A percentile compares a stretch with the other conserved stretches of the same genome.
Conservation (phyloP, 2,113 vertebrate species). For the Strix uralensis region DNA sequence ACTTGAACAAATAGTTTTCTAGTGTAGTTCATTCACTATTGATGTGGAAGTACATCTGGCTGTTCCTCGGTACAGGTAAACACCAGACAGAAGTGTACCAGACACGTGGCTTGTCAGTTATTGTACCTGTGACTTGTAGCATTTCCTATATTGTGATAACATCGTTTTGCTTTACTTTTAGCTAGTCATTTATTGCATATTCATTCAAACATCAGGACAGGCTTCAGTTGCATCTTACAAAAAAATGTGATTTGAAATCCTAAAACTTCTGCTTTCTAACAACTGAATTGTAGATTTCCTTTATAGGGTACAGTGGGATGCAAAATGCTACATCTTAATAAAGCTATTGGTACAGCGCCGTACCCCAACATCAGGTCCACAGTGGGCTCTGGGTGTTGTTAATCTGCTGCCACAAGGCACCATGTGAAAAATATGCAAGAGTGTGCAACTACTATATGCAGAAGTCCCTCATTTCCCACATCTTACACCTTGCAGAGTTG, state of each 20-base stretch:
- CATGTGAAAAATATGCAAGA: accelerated
- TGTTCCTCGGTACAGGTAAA: neutral
- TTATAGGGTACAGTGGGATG: neutral
- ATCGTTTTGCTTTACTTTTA: neutral
- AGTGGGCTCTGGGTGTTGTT: neutral
- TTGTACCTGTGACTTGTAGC: neutral
- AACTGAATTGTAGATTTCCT: neutral
- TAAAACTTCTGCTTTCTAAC: neutral
- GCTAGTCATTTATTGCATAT: neutral
- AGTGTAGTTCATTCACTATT: accelerated
- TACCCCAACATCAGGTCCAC: neutral
- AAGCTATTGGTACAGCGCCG: neutral
- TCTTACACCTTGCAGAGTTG: neutral
- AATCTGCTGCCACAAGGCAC: neutral
- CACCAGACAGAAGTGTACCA: neutral
- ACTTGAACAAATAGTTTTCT: neutral
- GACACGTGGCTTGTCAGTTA: neutral
- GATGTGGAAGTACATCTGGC: accelerated
- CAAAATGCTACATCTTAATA: neutral
- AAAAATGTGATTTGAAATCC: neutral
- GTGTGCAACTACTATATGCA: accelerated
- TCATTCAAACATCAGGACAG: neutral
- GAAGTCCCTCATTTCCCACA: neutral
- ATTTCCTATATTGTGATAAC: neutral
- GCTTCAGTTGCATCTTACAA: neutral